A percentile compares a stretch with the other conserved stretches of the same genome.
Evolutionary conservation across 2,888 invertebrate species (phyloP).

Genomic region (Molanna angustata): DNA sequence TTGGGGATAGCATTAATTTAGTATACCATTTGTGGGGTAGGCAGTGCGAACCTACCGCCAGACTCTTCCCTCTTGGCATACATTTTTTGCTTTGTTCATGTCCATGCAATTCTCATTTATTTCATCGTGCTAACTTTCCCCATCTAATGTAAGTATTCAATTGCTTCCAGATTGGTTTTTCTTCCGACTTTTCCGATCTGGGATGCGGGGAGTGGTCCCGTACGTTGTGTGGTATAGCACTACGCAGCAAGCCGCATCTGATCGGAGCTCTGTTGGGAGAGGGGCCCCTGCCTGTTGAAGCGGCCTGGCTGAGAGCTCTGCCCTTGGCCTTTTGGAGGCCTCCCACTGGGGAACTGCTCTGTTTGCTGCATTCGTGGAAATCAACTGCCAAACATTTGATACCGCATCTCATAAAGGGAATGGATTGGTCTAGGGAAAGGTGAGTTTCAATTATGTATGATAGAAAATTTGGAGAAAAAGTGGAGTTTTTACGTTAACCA

Average conservation of each 20-base stretch:
- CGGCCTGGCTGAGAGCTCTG: slow-evolving; percentile 35
- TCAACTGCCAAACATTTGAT: slow-evolving; percentile 40
- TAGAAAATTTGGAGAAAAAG: no score
- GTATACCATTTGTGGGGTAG: no score
- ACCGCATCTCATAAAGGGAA: slow-evolving; percentile 39
- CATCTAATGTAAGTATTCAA: no score
- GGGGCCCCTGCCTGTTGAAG: slow-evolving; percentile 1
- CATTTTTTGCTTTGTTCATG: not conserved
- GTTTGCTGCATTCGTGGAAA: slow-evolving; percentile 43
- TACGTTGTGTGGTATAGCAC: slow-evolving; percentile 23
- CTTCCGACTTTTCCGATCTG: slow-evolving; percentile 27
- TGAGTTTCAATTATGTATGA: not conserved
- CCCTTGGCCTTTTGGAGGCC: slow-evolving; percentile 44
- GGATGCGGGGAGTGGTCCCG: slow-evolving; percentile 31
- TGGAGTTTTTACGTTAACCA: no score
- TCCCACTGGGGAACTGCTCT: slow-evolving; percentile 37
- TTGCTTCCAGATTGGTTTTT: slow-evolving; percentile 26
- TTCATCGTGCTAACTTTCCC: no score
- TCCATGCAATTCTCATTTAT: not conserved
- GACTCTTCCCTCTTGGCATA: no score
- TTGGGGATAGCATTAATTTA: no score
- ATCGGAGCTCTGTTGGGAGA: slow-evolving; percentile 20
- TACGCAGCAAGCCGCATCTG: slow-evolving; percentile 18
- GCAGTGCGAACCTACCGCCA: no score
- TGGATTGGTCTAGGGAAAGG: slow-evolving; percentile 45